These are phyloP conservation scores for Cataglyphis albicans DNA, from an alignment of 2,888 invertebrate species.

Conservation along the genomic window DNA sequence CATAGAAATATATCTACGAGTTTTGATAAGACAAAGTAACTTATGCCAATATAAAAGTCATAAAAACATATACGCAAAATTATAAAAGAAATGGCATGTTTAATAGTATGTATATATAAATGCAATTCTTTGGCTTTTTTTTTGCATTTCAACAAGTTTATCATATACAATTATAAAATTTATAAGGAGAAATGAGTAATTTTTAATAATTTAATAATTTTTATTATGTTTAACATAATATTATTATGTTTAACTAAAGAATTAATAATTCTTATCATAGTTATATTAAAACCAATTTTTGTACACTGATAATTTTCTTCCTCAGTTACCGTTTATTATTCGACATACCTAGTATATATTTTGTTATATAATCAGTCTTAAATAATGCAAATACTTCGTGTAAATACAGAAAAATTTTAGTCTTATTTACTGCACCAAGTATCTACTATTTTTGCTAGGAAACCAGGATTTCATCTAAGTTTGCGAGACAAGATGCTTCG, in stretches of 20 bases:
- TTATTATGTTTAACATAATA: neutral
- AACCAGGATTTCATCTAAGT: neutral
- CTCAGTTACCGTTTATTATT: neutral
- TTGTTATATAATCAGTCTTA: conserved; percentile 29
- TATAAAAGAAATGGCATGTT: conserved; percentile 69
- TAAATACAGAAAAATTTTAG: conserved; percentile 64
- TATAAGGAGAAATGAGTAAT: neutral
- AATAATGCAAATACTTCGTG: conserved; percentile 45
- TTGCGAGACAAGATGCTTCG: neutral
- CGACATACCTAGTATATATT: neutral
- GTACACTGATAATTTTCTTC: neutral
- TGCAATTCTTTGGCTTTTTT: conserved; percentile 84
- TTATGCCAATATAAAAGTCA: conserved; percentile 13
- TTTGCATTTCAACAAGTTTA: conserved; percentile 14
- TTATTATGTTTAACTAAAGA: too few relatives aligned
- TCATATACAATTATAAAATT: conserved; percentile 6
- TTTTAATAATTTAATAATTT: conserved; percentile 19
- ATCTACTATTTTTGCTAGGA: conserved; percentile 6
- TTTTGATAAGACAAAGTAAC: conserved; percentile 20
- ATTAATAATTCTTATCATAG: conserved; percentile 4
- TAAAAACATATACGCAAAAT: conserved; percentile 57
- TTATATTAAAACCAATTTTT: conserved; percentile 19
- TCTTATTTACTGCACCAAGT: conserved; percentile 56
- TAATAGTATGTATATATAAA: conserved; percentile 79
- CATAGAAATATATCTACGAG: neutral